Evolutionary conservation across 2,113 vertebrate species (phyloP), one percentile per base, ranked within the genome.

Genomic region (Panthera leo): DNA sequence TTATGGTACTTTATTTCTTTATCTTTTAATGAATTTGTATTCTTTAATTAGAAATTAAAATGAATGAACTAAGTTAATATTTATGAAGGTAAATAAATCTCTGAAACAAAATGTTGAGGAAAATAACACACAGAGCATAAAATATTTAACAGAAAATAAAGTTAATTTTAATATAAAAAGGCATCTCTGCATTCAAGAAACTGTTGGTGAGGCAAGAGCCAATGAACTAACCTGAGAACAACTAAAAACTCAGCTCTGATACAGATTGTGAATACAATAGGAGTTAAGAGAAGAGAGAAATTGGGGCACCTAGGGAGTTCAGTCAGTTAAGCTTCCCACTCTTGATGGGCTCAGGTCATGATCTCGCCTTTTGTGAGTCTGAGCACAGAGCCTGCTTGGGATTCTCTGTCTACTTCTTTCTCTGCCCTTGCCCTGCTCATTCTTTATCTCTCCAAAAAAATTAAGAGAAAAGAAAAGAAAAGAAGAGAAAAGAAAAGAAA

Each of bases 81-180:
- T 76, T 92, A 85, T 83, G 51, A 92, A 93, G 75, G 58, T 76
- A 91, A 86, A 42, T 23, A 55, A 87, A 85, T 76, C 70, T 95
- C 48, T 80, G 55, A 95, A 91, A 61, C 31, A 83, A 87, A 82
- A 67, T 82, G 29, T 82, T 79, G 31, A 89, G 88, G 53, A 95
- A 97, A 93, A 65, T 75, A 88, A 84, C 36, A 82, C 13, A 45
- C 31, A 61, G 75, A 94, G 6, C 31, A 68, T 67, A 67, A 51
- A 93, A 80, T 79, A 87, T 27, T 93, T 91, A 92, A 70, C 83
- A 83, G 63, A 79, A 91, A 79, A 91, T 88, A 61, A 92, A 96
- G 48, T 88, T 82, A 83, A 95, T 95, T 97, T 95, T 85, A 85
- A 87, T 85, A 85, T 80, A n/a, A 78, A 91, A 97, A 78, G 65